Evolutionary conservation across 2,888 invertebrate species (phyloP).

Genomic region (Callinectes sapidus): DNA sequence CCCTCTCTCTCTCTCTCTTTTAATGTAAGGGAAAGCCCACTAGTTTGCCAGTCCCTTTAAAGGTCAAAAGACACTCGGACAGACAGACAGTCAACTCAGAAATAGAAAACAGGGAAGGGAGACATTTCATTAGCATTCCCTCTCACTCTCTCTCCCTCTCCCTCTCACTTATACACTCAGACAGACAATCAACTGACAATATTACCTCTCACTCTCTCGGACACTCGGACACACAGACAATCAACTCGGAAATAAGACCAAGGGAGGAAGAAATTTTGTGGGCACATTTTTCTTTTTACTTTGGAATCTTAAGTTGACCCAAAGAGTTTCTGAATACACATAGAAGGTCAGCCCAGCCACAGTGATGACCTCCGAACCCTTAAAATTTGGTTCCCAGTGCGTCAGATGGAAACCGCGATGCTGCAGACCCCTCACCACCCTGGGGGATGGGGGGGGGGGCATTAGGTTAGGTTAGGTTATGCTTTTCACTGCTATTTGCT

Average conservation of each 20-base stretch:
- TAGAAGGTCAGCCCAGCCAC: slow-evolving; percentile 56
- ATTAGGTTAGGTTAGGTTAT: no score
- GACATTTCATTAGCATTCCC: no score
- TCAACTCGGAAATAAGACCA: not conserved
- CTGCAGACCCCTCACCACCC: slow-evolving; percentile 52
- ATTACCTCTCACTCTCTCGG: no score
- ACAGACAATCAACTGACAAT: not conserved
- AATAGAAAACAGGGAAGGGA: no score
- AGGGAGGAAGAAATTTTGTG: not conserved
- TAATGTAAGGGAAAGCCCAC: no score
- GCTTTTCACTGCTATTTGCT: no score
- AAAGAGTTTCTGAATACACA: slow-evolving; percentile 65
- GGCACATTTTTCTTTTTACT: not conserved
- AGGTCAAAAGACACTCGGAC: no score
- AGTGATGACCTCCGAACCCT: slow-evolving; percentile 35
- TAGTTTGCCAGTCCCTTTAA: no score
- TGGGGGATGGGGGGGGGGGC: not conserved
- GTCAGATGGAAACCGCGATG: slow-evolving; percentile 56
- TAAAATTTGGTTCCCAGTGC: slow-evolving; percentile 64
- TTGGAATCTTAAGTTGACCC: slow-evolving; percentile 55
- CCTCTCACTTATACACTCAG: not conserved
- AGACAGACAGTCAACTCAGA: no score
- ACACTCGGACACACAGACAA: not conserved
- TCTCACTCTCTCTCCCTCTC: no score
- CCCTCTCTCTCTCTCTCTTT: no score